Evolutionary conservation across 2,888 invertebrate genomes (phyloP).

Genomic region (Julus scandinavius): DNA sequence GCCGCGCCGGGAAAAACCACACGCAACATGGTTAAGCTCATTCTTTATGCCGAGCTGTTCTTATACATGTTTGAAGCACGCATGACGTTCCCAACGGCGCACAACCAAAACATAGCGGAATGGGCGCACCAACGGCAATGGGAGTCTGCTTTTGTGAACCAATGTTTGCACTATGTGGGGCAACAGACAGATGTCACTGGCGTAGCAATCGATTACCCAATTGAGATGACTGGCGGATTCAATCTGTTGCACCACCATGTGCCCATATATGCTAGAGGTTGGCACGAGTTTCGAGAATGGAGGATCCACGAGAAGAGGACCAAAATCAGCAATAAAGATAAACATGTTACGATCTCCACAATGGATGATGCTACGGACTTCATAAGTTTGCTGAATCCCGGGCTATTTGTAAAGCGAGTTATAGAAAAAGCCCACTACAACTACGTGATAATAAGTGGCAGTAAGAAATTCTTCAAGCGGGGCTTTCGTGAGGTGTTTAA

Average conservation of each 20-base stretch:
- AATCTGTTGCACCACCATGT: slow-evolving; percentile 52
- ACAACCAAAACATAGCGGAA: not conserved
- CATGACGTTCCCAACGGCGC: slow-evolving; percentile 50
- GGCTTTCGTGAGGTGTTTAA: slow-evolving; percentile 57
- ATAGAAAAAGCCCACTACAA: slow-evolving; percentile 54
- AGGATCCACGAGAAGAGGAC: not conserved
- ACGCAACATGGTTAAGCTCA: slow-evolving; percentile 53
- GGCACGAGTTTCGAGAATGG: slow-evolving; percentile 56
- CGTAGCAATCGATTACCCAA: slow-evolving; percentile 54
- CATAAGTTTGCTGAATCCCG: slow-evolving; percentile 53
- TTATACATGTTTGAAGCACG: slow-evolving; percentile 55
- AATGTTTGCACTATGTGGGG: slow-evolving; percentile 51
- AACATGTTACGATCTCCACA: not conserved
- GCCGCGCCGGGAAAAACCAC: slow-evolving; percentile 29
- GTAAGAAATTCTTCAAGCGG: slow-evolving; percentile 47
- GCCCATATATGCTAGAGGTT: slow-evolving; percentile 48
- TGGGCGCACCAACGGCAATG: slow-evolving; percentile 53
- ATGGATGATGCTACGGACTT: slow-evolving; percentile 5
- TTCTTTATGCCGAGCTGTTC: slow-evolving; percentile 55
- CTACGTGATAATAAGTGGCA: slow-evolving; percentile 55
- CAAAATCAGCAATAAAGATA: not conserved
- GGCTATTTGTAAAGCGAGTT: slow-evolving; percentile 51
- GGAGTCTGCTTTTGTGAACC: slow-evolving; percentile 56
- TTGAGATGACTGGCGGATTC: slow-evolving; percentile 56
- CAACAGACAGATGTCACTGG: slow-evolving; percentile 54